Base-by-base conservation (phyloP, 1,140 invertebrate genomes). In the Trypoxylus dichotomus region DNA sequence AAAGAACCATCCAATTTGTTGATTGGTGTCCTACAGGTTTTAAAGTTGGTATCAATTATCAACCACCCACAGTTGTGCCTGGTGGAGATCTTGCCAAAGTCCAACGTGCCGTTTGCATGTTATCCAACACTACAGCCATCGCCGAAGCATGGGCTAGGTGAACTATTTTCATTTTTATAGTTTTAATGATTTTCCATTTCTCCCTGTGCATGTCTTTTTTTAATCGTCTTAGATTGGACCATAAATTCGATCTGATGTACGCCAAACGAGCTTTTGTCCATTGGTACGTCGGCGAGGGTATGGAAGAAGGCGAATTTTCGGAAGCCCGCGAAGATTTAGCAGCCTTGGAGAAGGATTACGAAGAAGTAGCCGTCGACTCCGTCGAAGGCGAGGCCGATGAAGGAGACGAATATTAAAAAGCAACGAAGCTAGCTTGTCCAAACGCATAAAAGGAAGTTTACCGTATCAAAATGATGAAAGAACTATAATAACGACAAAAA, bases 301-400 rank as follows among this genome's bases (percentile, higher is more conserved):
- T 95, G 93, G 94, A 95, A 85, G 93, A 95, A 86, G 93, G 93
- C 60, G 94, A 95, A 86, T 96, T 96, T 88, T 92, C 91, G 2
- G 94, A 96, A 86, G 95, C 95, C 68, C 90, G 94, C 82, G 94
- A 96, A 87, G 94, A 96, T 90, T 87, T 95, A 83, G 94, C 94
- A 60, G 93, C 93, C 15, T 87, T 95, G 5, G 93, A 95, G 88
- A 94, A 94, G 86, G 94, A 96, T 86, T 95, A 95, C 85, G 93
- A 94, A 87, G 93, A 94, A 85, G 85, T 92, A 76, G 89, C 89
- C 78, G 90, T 92, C 88, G 91, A 94, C 87, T 92, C 92, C 21
- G 90, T 91, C 24, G 92, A 93, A 83, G 92, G 90, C 7, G 92
- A 92, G 85, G 92, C 89, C 29, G 91, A 92, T 85, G 92, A 91